phyloP scores from a whole-genome alignment of 2,113 vertebrate genomes.

The Prionailurus bengalensis region DNA sequence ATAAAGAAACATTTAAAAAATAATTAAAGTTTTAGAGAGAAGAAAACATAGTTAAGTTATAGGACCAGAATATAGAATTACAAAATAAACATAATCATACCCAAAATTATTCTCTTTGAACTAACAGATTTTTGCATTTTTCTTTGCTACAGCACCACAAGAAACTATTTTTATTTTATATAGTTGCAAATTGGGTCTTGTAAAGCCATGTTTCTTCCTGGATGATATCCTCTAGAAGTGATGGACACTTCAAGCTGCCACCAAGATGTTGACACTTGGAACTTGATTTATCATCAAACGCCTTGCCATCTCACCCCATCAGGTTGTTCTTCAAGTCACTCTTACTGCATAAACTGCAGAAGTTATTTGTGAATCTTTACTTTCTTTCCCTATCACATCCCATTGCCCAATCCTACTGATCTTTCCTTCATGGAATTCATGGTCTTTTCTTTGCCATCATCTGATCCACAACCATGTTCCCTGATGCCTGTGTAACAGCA shows the following conservation, averaged over 20 bases:
- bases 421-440: neutral
- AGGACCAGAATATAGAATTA: neutral
- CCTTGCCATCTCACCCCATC: neutral
- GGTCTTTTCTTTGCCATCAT: neutral
- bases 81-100: neutral
- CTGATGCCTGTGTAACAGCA: fast-evolving
- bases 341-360: neutral
- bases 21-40: slow-evolving; percentile 18
- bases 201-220: neutral
- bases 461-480: neutral
- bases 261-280: neutral
- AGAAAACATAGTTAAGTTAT: neutral
- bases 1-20: neutral
- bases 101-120: neutral
- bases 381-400: neutral
- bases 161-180: neutral
- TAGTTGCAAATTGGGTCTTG: neutral
- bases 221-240: neutral
- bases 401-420: neutral
- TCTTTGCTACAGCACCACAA: neutral
- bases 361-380: neutral
- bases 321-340: neutral
- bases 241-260: neutral
- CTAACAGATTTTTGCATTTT: neutral
- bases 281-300: neutral